phyloP scores from a whole-genome alignment of 2,113 vertebrate genomes.

The Theropithecus gelada region DNA sequence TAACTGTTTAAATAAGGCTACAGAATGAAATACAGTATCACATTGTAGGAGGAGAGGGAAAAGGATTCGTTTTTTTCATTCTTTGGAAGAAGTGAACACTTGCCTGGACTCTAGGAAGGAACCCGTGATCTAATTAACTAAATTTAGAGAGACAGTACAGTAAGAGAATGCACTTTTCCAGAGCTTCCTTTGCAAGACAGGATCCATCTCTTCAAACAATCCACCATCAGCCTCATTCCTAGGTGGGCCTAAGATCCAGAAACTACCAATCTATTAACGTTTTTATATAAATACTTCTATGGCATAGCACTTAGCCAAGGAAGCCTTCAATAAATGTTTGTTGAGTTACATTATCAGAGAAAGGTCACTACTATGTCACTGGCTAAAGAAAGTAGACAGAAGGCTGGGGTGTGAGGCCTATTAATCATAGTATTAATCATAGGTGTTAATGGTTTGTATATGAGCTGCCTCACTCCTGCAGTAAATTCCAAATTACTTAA shows the following conservation, averaged over 20 bases:
- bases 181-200: background rate
- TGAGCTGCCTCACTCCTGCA: background rate
- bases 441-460: background rate
- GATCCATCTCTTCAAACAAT: background rate
- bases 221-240: background rate
- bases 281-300: background rate
- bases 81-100: background rate
- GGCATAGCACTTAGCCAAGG: background rate
- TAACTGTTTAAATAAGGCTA: background rate
- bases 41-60: background rate
- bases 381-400: background rate
- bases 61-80: too few relatives aligned
- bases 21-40: background rate
- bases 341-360: slow-evolving; percentile 14
- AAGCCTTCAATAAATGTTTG: slow-evolving; percentile 3
- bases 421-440: background rate
- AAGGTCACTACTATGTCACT: background rate
- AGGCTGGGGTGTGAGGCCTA: background rate
- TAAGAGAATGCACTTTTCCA: background rate
- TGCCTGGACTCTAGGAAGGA: background rate
- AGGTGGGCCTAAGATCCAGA: background rate
- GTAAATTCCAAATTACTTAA: background rate
- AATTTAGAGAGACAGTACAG: background rate
- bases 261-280: background rate
- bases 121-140: background rate